Conservation (phyloP, 2,888 invertebrate species). For the Chalcosyrphus nemorum region DNA sequence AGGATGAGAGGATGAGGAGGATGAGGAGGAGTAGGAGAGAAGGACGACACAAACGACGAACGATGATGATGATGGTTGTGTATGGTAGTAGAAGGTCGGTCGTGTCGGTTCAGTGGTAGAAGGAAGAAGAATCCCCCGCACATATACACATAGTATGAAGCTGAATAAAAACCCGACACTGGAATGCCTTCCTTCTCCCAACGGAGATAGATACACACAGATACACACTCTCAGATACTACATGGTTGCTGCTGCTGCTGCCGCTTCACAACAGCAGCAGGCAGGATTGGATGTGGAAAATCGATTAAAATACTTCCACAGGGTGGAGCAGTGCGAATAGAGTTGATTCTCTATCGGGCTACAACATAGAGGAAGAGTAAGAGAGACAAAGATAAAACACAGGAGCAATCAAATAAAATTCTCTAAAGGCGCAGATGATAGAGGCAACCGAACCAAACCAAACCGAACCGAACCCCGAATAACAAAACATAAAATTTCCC, state of each 20-base stretch:
- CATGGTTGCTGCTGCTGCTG: neutral
- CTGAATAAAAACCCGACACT: slow-evolving; percentile 32
- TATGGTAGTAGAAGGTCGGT: neutral
- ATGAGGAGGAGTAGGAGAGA: neutral
- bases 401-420: slow-evolving; percentile 64
- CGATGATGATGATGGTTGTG: neutral
- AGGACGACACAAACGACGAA: neutral
- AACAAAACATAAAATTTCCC: slow-evolving; percentile 47
- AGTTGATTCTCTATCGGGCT: slow-evolving; percentile 37
- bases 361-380: slow-evolving; percentile 27
- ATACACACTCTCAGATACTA: slow-evolving; percentile 34
- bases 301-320: slow-evolving; percentile 79
- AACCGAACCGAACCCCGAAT: slow-evolving; percentile 57
- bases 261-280: slow-evolving; percentile 3
- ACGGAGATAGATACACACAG: slow-evolving; percentile 42
- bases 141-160: slow-evolving; percentile 3
- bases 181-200: slow-evolving; percentile 25
- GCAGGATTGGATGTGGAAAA: slow-evolving; percentile 79
- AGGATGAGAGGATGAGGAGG: neutral
- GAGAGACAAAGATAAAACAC: slow-evolving; percentile 20
- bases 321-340: slow-evolving; percentile 68
- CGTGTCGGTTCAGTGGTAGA: neutral
- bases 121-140: slow-evolving; percentile 36
- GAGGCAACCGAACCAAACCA: slow-evolving; percentile 49
- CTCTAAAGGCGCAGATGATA: slow-evolving; percentile 69